Conservation (phyloP, 1,140 invertebrate species). For the Rhynchophorus ferrugineus region DNA sequence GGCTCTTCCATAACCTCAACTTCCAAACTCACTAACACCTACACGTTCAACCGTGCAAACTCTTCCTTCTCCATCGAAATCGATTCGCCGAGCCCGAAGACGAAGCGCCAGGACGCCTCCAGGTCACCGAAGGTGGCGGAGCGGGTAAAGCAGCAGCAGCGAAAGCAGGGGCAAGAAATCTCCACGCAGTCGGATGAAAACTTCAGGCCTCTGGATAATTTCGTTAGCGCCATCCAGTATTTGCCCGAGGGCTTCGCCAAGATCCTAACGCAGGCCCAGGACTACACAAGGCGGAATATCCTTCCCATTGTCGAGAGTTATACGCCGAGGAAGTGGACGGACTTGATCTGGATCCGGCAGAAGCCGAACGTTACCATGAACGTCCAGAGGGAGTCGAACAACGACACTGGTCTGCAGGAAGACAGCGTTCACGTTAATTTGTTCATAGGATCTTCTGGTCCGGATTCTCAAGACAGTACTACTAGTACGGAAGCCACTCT, state of each 20-base stretch:
- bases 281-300: constrained; percentile 19
- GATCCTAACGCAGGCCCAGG: constrained; percentile 16
- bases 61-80: constrained; percentile 6
- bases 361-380: constrained; percentile 7
- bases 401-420: constrained; percentile 1
- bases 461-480: no score
- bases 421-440: constrained; percentile 7
- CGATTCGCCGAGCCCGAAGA: background rate
- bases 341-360: constrained; percentile 14
- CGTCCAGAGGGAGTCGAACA: background rate
- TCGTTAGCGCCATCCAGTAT: constrained; percentile 17
- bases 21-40: background rate
- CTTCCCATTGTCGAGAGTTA: constrained; percentile 15
- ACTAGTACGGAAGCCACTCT: no score
- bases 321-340: background rate
- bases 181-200: no score
- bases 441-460: background rate
- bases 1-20: background rate
- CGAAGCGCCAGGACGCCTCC: background rate
- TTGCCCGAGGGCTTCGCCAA: constrained; percentile 19
- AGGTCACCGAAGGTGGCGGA: background rate
- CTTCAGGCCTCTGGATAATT: constrained; percentile 9
- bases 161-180: no score
- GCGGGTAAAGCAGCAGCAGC: background rate
- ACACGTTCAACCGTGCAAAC: constrained; percentile 3